Conservation (phyloP, 2,888 invertebrate species). For the Neria commutata region DNA sequence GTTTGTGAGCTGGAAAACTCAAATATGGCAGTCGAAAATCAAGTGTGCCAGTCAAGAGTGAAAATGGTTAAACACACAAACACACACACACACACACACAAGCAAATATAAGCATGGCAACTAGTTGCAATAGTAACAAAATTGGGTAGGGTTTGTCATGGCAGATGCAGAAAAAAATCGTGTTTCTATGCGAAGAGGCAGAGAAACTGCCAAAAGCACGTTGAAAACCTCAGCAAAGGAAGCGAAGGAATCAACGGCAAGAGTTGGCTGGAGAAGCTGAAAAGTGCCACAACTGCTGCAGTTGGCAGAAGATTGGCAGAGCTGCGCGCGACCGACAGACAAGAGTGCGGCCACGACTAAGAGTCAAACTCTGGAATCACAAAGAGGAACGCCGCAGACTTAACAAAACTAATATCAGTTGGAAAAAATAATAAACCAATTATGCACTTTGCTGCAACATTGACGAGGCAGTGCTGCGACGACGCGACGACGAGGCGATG, state of each 20-base stretch:
- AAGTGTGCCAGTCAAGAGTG: constrained; percentile 2
- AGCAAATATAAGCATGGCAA: neutral
- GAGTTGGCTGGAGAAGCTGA: constrained; percentile 4
- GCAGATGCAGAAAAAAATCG: neutral
- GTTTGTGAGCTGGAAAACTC: neutral
- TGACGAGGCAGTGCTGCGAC: constrained; percentile 28
- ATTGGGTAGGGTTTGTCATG: constrained; percentile 39
- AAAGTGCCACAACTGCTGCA: neutral
- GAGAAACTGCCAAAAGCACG: constrained; percentile 35
- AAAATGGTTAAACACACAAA: neutral
- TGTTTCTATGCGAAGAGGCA: neutral
- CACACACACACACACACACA: neutral
- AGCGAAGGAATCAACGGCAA: neutral
- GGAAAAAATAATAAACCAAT: constrained; percentile 57
- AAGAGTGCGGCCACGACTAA: neutral
- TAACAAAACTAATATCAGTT: constrained; percentile 37
- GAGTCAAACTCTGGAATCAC: no score
- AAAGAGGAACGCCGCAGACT: neutral
- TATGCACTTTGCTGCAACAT: constrained; percentile 57
- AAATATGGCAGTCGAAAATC: constrained; percentile 1
- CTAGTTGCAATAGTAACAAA: constrained; percentile 16
- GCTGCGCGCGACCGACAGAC: constrained; percentile 29
- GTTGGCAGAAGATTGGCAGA: constrained; percentile 22
- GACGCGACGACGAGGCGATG: neutral
- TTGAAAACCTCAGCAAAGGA: neutral